Evolutionary conservation across 2,113 vertebrate genomes (phyloP).

Genomic region (Oreocharis arfaki): DNA sequence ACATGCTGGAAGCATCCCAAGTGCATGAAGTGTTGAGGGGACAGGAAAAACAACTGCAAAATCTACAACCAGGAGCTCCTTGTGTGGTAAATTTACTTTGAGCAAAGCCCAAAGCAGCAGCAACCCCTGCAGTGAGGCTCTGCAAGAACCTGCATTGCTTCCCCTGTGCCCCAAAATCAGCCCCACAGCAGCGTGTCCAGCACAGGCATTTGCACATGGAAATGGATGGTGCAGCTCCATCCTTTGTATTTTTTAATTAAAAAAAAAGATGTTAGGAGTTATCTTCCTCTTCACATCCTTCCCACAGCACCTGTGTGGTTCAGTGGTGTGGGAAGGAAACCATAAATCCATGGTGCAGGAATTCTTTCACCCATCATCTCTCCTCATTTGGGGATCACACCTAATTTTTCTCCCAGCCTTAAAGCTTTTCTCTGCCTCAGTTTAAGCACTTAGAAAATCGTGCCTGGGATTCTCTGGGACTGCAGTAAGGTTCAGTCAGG

Average conservation of each 20-base stretch:
- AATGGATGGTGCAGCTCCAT: rapidly evolving
- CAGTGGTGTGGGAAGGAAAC: background rate
- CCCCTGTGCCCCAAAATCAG: background rate
- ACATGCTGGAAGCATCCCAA: background rate
- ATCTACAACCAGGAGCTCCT: background rate
- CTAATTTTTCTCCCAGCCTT: background rate
- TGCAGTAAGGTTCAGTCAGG: background rate
- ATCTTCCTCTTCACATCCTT: background rate
- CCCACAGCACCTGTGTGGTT: background rate
- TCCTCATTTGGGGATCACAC: background rate
- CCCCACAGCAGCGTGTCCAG: rapidly evolving
- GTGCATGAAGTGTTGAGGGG: background rate
- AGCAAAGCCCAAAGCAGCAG: background rate
- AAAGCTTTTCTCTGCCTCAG: background rate
- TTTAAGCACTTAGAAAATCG: background rate
- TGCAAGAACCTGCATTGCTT: rapidly evolving
- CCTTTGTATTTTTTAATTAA: rapidly evolving
- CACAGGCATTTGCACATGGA: background rate
- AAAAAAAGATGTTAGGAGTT: background rate
- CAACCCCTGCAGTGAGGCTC: background rate
- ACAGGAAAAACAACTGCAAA: background rate
- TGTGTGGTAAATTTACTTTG: background rate
- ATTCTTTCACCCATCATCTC: background rate
- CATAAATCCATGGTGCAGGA: rapidly evolving
- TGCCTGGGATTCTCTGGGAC: background rate